A percentile compares a stretch with the other conserved stretches of the same genome.
phyloP scores from a whole-genome alignment of 2,797 vertebrate genomes.

The Fundulus diaphanus region DNA sequence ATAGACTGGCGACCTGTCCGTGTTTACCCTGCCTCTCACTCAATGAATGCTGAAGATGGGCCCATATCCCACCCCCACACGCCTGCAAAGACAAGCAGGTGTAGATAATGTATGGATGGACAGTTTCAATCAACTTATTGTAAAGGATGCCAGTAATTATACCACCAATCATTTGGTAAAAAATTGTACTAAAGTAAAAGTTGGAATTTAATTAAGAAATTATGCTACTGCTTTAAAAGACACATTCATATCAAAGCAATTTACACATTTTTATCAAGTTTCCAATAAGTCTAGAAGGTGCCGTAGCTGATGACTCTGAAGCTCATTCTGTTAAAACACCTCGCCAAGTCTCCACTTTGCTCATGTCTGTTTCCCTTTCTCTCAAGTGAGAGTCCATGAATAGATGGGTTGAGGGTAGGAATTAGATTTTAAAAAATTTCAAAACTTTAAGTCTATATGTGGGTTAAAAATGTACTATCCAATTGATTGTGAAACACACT shows the following conservation, averaged over 20 bases:
- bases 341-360: too few species aligned
- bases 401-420: neutral
- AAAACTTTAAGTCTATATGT: neutral
- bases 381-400: neutral
- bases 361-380: too few species aligned
- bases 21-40: too few species aligned
- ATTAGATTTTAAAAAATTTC: neutral
- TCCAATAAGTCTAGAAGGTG: neutral
- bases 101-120: neutral
- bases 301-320: too few species aligned
- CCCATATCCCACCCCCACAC: too few species aligned
- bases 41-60: too few species aligned
- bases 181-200: neutral
- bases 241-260: neutral
- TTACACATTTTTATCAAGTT: neutral
- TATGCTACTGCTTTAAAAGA: neutral
- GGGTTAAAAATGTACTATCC: neutral
- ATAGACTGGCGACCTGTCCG: too few species aligned
- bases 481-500: slow-evolving; percentile 2
- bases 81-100: too few species aligned
- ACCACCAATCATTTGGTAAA: neutral
- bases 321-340: too few species aligned
- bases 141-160: neutral
- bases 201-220: neutral
- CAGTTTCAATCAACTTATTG: neutral